Percentiles rank a stretch among this genome's conserved stretches.
These are phyloP conservation scores for Antheraea yamamai DNA, from an alignment of 2,888 invertebrate species.

Conservation along the genomic window DNA sequence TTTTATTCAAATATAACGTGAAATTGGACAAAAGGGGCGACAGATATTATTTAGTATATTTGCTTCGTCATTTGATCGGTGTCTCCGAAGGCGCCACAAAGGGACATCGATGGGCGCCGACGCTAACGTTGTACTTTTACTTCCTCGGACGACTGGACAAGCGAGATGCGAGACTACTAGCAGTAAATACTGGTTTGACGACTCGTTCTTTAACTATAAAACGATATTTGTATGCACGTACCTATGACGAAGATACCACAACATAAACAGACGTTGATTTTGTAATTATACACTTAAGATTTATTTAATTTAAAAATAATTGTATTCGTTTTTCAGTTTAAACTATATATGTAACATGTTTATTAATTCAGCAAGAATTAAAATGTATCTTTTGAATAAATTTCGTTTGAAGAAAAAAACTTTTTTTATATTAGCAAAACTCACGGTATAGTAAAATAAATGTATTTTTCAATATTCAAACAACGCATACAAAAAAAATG, in stretches of 20 bases:
- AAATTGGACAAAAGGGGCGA: background rate
- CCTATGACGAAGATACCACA: background rate
- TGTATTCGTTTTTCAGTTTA: background rate
- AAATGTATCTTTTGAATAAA: background rate
- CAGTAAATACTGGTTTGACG: constrained; percentile 55
- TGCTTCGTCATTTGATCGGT: background rate
- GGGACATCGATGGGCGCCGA: constrained; percentile 21
- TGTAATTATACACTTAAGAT: background rate
- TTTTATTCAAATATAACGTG: background rate
- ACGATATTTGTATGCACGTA: background rate
- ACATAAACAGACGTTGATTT: background rate
- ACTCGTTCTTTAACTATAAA: background rate
- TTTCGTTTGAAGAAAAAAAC: background rate
- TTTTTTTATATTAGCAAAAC: background rate
- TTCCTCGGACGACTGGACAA: constrained; percentile 39
- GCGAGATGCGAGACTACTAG: constrained; percentile 46
- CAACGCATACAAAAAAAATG: background rate
- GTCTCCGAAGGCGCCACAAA: constrained; percentile 1
- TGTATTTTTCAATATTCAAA: background rate
- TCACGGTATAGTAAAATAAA: background rate
- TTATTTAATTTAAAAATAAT: background rate
- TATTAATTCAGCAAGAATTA: background rate
- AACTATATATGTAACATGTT: background rate
- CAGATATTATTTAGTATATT: background rate
- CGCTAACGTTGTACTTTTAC: constrained; percentile 42